Percentiles rank a stretch among this genome's conserved stretches.
Conservation (phyloP, 1,140 invertebrate genomes). For the Drosophila bipectinata region DNA sequence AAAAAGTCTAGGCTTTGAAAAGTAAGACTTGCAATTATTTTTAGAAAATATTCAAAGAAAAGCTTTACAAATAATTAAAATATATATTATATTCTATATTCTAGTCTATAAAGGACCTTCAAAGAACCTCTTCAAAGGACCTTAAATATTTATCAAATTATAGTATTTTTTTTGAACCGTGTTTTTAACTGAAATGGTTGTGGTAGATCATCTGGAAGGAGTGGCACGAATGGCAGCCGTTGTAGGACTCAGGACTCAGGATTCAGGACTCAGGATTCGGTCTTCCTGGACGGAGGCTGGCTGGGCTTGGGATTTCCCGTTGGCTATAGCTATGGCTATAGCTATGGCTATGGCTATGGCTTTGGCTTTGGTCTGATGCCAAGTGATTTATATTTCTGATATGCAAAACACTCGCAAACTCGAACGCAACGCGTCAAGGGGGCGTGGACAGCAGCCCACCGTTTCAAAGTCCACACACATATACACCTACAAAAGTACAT, state of each 20-base stretch:
- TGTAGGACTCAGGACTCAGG: background rate
- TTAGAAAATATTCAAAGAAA: too few relatives aligned
- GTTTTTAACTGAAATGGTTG: slow-evolving; percentile 16
- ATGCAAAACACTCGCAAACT: slow-evolving; percentile 76
- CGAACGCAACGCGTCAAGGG: slow-evolving; percentile 50
- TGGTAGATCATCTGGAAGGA: slow-evolving; percentile 10
- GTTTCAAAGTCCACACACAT: slow-evolving; percentile 41
- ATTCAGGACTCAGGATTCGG: slow-evolving; percentile 12
- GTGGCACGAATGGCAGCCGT: background rate
- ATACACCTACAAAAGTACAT: slow-evolving; percentile 3
- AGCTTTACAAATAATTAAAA: too few relatives aligned
- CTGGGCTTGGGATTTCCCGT: slow-evolving; percentile 30
- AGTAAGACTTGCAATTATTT: too few relatives aligned
- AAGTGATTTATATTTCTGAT: slow-evolving; percentile 82
- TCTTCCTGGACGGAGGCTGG: slow-evolving; percentile 31
- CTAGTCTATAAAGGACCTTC: too few relatives aligned
- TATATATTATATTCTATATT: too few relatives aligned
- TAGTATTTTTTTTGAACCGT: background rate
- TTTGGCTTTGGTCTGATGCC: slow-evolving; percentile 71
- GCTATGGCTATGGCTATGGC: slow-evolving; percentile 4
- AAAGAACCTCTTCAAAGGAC: too few relatives aligned
- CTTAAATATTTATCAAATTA: background rate
- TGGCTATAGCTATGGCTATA: slow-evolving; percentile 1
- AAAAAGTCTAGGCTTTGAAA: too few relatives aligned
- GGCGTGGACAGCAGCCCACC: slow-evolving; percentile 64